A percentile compares a stretch with the other conserved stretches of the same genome.
Evolutionary conservation across 2,113 vertebrate genomes (phyloP).

Genomic region (Catagonus wagneri): DNA sequence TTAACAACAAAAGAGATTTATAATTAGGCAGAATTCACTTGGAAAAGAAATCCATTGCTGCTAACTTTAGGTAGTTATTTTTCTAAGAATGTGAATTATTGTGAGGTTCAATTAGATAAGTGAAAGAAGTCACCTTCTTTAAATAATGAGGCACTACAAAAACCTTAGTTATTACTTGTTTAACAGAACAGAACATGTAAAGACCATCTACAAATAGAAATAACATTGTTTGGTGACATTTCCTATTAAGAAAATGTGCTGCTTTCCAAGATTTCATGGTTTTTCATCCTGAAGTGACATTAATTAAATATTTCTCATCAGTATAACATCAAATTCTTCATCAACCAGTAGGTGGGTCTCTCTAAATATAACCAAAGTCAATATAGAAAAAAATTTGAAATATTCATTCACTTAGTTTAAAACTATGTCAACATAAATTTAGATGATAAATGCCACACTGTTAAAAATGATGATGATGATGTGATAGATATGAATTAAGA

Average conservation of each 20-base stretch:
- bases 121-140: not conserved
- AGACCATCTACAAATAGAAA: not conserved
- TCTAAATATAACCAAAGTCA: slow-evolving; percentile 35
- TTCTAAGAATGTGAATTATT: slow-evolving; percentile 33
- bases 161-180: not conserved
- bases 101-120: not conserved
- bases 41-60: slow-evolving; percentile 30
- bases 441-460: not conserved
- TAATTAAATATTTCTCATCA: slow-evolving; percentile 37
- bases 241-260: not conserved
- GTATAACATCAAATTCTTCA: slow-evolving; percentile 23
- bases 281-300: not conserved
- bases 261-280: slow-evolving; percentile 1
- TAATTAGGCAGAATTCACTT: slow-evolving; percentile 41
- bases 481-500: not conserved
- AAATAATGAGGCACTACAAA: not conserved
- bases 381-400: not conserved
- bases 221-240: not conserved
- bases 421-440: slow-evolving; percentile 13
- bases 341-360: not conserved
- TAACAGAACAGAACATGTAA: not conserved
- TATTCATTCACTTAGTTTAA: slow-evolving; percentile 24
- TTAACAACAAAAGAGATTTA: slow-evolving; percentile 58
- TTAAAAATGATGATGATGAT: not conserved
- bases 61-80: slow-evolving; percentile 1